These are phyloP conservation scores for Tryphoninae sp. DNA, from an alignment of 2,888 invertebrate genomes.

Conservation along the genomic window DNA sequence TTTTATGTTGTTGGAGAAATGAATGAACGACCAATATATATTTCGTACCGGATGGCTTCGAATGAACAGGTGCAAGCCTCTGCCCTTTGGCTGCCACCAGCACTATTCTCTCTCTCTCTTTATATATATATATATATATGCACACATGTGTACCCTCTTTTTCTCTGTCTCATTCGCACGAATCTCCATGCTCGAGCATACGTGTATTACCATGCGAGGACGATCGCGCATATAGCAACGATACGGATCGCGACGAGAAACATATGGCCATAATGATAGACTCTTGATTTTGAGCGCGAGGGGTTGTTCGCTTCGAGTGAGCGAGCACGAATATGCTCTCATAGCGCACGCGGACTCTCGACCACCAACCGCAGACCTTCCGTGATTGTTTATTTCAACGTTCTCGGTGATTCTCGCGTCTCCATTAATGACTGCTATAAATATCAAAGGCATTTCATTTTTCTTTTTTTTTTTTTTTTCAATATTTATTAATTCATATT, in stretches of 20 bases:
- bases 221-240: constrained; percentile 70
- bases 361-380: constrained; percentile 9
- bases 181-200: neutral
- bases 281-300: constrained; percentile 79
- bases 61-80: constrained; percentile 57
- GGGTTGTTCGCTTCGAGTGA: constrained; percentile 66
- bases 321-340: constrained; percentile 17
- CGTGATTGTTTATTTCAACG: constrained; percentile 54
- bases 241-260: constrained; percentile 77
- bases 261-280: constrained; percentile 80
- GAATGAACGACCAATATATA: neutral
- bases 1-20: neutral
- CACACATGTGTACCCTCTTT: constrained; percentile 3
- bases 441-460: neutral
- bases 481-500: too few relatives aligned
- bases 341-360: constrained; percentile 1
- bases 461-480: neutral
- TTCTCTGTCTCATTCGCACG: constrained; percentile 2
- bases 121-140: neutral
- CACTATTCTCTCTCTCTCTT: constrained; percentile 2
- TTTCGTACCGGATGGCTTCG: neutral
- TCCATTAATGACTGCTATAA: neutral
- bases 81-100: constrained; percentile 40
- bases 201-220: constrained; percentile 51
- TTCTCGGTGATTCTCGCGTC: neutral